Conservation (phyloP, 2,888 invertebrate species). For the Sinelater perroti region DNA sequence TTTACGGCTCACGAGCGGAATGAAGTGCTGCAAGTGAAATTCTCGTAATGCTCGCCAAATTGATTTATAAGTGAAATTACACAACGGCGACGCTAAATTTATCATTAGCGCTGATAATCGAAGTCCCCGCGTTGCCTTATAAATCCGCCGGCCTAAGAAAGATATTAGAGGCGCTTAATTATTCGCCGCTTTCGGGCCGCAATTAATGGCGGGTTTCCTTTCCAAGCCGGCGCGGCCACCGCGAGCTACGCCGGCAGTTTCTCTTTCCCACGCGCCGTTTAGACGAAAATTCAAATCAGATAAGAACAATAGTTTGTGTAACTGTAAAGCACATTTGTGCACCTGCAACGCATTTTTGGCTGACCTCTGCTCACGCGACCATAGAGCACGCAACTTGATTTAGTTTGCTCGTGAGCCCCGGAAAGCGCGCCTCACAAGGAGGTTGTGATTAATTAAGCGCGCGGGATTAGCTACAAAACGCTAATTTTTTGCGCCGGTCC, state of each 20-base stretch:
- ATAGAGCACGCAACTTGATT: slow-evolving; percentile 40
- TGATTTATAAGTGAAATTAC: slow-evolving; percentile 38
- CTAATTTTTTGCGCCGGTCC: slow-evolving; percentile 28
- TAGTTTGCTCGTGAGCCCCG: slow-evolving; percentile 36
- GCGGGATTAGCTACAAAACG: slow-evolving; percentile 7
- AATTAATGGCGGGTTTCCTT: slow-evolving; percentile 25
- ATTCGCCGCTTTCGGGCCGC: slow-evolving; percentile 12
- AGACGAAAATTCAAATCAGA: slow-evolving; percentile 36
- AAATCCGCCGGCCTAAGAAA: slow-evolving; percentile 23
- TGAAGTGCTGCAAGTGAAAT: slow-evolving; percentile 36
- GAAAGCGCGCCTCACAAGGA: slow-evolving; percentile 35
- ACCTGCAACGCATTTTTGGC: slow-evolving; percentile 39
- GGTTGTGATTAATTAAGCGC: slow-evolving; percentile 34
- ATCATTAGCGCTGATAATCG: slow-evolving; percentile 19
- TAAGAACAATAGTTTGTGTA: slow-evolving; percentile 39
- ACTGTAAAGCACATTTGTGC: slow-evolving; percentile 39
- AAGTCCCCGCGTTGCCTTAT: slow-evolving; percentile 8
- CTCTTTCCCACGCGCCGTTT: slow-evolving; percentile 37
- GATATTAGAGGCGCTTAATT: slow-evolving; percentile 28
- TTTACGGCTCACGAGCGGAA: slow-evolving; percentile 36
- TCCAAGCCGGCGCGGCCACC: slow-evolving; percentile 8
- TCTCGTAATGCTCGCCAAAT: slow-evolving; percentile 31
- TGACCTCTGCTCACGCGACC: slow-evolving; percentile 37
- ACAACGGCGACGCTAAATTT: slow-evolving; percentile 24
- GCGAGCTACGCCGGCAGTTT: slow-evolving; percentile 31